phyloP scores from a whole-genome alignment of 2,888 invertebrate species.

The Tridacna gigas region DNA sequence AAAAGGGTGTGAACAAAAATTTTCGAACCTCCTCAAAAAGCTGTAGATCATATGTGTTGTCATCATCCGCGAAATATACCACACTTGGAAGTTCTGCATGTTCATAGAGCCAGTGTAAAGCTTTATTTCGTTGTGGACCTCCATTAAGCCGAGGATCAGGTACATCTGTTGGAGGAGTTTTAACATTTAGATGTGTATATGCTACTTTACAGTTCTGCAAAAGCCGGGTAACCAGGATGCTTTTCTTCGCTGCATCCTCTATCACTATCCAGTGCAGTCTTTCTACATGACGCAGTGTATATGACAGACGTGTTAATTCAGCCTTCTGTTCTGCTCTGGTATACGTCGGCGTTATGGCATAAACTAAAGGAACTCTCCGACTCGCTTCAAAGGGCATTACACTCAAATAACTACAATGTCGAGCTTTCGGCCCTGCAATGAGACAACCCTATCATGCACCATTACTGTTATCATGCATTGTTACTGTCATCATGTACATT shows the following conservation, averaged over 20 bases:
- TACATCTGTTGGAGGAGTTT: neutral
- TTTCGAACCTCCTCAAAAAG: conserved; percentile 1
- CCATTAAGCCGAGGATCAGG: neutral
- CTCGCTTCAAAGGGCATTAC: too few relatives aligned
- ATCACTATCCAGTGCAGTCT: conserved; percentile 4
- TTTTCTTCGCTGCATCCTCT: conserved; percentile 2
- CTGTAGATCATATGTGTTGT: neutral
- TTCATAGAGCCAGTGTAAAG: neutral
- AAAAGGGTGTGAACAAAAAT: neutral
- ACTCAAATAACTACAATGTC: too few relatives aligned
- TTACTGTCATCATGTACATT: too few relatives aligned
- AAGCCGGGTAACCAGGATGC: neutral
- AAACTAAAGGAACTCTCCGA: neutral
- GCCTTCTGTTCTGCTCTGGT: conserved; percentile 5
- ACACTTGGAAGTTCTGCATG: neutral
- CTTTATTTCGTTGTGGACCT: neutral
- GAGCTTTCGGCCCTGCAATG: too few relatives aligned
- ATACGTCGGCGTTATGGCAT: conserved; percentile 6
- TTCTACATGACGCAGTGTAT: conserved; percentile 11
- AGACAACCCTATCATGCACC: too few relatives aligned
- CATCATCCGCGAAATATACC: conserved; percentile 14
- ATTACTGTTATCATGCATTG: too few relatives aligned
- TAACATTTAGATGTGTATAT: conserved; percentile 1
- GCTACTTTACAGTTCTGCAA: neutral
- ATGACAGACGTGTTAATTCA: conserved; percentile 3